Evolutionary conservation across 2,797 vertebrate genomes (phyloP).

Genomic region (Labroides dimidiatus): DNA sequence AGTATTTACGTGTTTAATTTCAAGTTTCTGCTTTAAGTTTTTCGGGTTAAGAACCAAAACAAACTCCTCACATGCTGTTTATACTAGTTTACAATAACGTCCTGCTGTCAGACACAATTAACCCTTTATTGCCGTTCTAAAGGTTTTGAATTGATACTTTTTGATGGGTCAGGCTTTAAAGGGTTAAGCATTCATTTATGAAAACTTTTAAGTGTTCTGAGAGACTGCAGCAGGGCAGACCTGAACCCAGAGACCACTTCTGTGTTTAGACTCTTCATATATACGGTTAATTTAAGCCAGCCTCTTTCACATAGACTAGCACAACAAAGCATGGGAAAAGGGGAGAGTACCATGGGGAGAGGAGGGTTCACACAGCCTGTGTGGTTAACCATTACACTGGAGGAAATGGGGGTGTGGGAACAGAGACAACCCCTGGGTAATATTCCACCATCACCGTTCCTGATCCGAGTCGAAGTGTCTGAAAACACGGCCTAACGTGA

Average conservation of each 20-base stretch:
- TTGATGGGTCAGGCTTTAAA: no score
- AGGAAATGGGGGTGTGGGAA: conserved; percentile 79
- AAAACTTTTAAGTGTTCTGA: no score
- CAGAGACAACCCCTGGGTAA: conserved; percentile 54
- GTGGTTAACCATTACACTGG: conserved; percentile 73
- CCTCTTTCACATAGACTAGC: conserved; percentile 3
- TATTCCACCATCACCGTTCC: conserved; percentile 58
- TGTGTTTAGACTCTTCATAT: neutral
- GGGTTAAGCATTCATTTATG: no score
- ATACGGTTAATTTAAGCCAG: conserved; percentile 18
- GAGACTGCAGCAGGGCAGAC: neutral
- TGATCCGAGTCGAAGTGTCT: conserved; percentile 46
- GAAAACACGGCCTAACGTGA: conserved; percentile 36
- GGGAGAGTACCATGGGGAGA: conserved; percentile 52
- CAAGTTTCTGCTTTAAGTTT: neutral
- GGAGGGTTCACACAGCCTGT: conserved; percentile 54
- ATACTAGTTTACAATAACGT: no score
- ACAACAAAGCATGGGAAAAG: conserved; percentile 52
- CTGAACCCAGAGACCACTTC: conserved; percentile 16
- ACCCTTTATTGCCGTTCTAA: no score
- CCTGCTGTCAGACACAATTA: no score
- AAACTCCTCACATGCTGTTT: no score
- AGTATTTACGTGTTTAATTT: neutral
- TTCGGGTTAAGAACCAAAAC: no score
- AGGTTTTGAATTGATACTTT: no score